These are phyloP conservation scores for Bombus confusus DNA, from an alignment of 1,140 invertebrate genomes.

Conservation along the genomic window DNA sequence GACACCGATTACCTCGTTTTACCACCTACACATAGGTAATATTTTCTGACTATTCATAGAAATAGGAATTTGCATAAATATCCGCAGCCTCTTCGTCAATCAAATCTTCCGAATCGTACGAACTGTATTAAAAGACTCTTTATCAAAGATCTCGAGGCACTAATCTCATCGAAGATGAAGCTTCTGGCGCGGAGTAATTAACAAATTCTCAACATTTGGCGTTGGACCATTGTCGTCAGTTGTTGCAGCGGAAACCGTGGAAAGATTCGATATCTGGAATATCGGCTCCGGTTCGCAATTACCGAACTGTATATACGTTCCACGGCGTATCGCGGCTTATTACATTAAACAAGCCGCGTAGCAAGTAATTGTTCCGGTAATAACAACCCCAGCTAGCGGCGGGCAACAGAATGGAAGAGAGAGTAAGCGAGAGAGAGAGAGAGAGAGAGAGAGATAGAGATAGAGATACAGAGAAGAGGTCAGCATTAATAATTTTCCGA, in stretches of 20 bases:
- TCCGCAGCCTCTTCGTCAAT: no score
- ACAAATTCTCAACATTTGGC: constrained; percentile 2
- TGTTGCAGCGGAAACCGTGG: background rate
- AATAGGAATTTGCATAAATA: no score
- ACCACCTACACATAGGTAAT: no score
- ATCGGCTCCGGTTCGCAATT: constrained; percentile 15
- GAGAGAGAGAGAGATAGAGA: background rate
- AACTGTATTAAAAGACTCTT: no score
- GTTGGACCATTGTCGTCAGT: background rate
- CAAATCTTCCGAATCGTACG: no score
- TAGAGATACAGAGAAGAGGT: background rate
- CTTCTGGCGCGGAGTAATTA: background rate
- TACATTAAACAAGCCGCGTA: constrained; percentile 48
- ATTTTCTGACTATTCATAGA: no score
- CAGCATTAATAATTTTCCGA: constrained; percentile 42
- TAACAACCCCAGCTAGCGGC: constrained; percentile 16
- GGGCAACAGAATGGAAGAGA: background rate
- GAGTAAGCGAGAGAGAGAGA: background rate
- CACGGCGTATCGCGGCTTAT: constrained; percentile 38
- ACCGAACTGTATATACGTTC: constrained; percentile 13
- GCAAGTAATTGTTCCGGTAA: constrained; percentile 49
- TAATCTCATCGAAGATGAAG: background rate
- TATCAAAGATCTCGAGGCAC: no score
- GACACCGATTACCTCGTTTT: no score
- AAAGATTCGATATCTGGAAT: constrained; percentile 8